Evolutionary conservation across 2,888 invertebrate species (phyloP), one percentile per base, ranked within the genome.

Genomic region (Leptinotarsa tumamoca): DNA sequence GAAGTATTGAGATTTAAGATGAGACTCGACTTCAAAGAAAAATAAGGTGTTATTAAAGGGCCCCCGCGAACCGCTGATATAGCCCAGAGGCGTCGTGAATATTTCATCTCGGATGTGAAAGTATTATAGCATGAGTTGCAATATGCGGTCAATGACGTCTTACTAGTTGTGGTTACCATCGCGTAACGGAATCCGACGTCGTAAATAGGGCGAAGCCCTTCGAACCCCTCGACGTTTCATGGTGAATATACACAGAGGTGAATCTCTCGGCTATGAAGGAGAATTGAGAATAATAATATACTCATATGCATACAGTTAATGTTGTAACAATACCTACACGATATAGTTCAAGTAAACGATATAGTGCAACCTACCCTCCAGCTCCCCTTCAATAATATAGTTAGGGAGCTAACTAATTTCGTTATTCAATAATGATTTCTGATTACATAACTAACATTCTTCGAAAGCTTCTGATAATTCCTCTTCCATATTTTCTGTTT

Each of bases 81-180:
- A 33, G 63, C 63, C 43, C 63, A 17, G 63, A 43, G 63, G 63
- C 43, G 63, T 43, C 63, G 13, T 63, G 63, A 63, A 63, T 63
- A 63, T 63, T 63, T 33, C 63, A 63, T 63, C 63, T 63, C 63
- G 63, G 27, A 63, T 63, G 63, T 63, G 43, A 63, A 43, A 63
- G 63, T 63, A 63, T 43, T 63, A 58, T 17, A 15, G 18, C 18
- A 4, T n/a, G 27, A 63, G 63, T 63, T 14, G 63, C 43, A n/a
- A 63, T 63, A 43, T 63, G 43, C 33, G 63, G 63, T 63, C 63
- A 43, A 63, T n/a, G 63, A 63, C 63, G 33, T 63, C 58, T 18
- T 17, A 15, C 17, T 52, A n/a, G 15, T 4, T 52, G 52, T 52
- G 52, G 15, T 14, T 58, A 58, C 23, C 14, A 14, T 58, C 58